A percentile compares a stretch with the other conserved stretches of the same genome.
phyloP scores from a whole-genome alignment of 2,113 vertebrate species.

The Corythoichthys haematopterus region DNA sequence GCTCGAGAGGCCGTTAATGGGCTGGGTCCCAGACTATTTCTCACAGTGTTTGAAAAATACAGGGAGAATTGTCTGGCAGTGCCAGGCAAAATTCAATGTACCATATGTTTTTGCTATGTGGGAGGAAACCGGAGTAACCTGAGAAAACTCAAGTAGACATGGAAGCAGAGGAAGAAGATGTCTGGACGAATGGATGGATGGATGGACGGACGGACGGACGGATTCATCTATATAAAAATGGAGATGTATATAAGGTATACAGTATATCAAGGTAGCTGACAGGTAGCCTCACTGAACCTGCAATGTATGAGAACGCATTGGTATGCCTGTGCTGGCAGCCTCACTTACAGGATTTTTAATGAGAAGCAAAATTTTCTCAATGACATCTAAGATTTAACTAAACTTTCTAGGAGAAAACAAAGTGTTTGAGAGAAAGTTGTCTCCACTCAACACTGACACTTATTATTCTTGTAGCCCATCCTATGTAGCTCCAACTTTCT shows the following conservation, averaged over 20 bases:
- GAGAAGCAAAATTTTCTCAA: slow-evolving; percentile 25
- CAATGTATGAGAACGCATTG: background rate
- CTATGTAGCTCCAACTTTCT: background rate
- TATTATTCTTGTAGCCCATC: background rate
- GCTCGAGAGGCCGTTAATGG: no score
- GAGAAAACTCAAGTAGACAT: no score
- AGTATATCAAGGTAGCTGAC: slow-evolving; percentile 37
- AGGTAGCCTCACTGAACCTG: slow-evolving; percentile 30
- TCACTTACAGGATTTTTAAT: slow-evolving; percentile 27
- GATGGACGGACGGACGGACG: background rate
- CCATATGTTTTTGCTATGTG: no score
- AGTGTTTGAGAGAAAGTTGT: background rate
- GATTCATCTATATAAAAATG: no score
- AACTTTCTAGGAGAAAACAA: slow-evolving; percentile 12
- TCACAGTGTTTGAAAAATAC: no score
- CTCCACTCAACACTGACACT: slow-evolving; percentile 29
- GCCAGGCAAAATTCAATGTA: no score
- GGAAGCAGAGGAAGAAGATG: no score
- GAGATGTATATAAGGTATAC: no score
- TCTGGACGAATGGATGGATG: background rate
- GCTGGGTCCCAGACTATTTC: no score
- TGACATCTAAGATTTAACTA: slow-evolving; percentile 20
- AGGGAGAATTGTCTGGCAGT: no score
- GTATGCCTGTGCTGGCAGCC: slow-evolving; percentile 13
- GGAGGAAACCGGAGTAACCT: no score